Evolutionary conservation across 1,140 invertebrate species (phyloP).

Genomic region (Lasioglossum albipes): DNA sequence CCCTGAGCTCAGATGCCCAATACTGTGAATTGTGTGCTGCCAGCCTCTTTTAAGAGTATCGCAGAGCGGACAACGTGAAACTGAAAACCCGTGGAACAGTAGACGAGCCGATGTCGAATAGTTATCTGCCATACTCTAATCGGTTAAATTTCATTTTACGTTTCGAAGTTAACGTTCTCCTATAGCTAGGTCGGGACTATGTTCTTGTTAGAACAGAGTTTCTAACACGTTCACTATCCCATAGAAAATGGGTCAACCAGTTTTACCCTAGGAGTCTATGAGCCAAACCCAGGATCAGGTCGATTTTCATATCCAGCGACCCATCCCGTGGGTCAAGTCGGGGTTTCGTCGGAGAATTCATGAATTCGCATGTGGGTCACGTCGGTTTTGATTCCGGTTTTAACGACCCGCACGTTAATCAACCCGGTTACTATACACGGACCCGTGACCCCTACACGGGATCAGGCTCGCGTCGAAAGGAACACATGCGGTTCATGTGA

Average conservation of each 20-base stretch:
- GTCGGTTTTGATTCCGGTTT: conserved; percentile 2
- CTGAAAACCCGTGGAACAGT: neutral
- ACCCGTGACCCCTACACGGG: neutral
- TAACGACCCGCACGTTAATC: neutral
- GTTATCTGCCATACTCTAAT: neutral
- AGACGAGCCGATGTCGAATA: neutral
- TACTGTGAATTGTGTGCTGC: conserved; percentile 12
- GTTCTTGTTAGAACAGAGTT: conserved; percentile 21
- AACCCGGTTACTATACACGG: neutral
- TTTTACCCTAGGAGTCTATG: neutral
- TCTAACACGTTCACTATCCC: neutral
- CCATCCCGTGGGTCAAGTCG: neutral
- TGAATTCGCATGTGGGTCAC: neutral
- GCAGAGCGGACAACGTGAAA: conserved; percentile 30
- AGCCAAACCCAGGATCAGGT: neutral
- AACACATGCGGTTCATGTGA: neutral
- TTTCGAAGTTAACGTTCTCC: conserved; percentile 17
- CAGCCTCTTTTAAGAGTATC: neutral
- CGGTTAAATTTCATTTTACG: conserved; percentile 3
- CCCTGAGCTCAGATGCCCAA: conserved; percentile 44
- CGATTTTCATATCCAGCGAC: neutral
- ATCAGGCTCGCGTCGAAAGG: neutral
- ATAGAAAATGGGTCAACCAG: neutral
- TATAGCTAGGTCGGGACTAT: conserved; percentile 24
- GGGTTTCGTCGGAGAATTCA: neutral